These are phyloP conservation scores for Drosophila sp. DNA, from an alignment of 1,140 invertebrate species.

Conservation along the genomic window DNA sequence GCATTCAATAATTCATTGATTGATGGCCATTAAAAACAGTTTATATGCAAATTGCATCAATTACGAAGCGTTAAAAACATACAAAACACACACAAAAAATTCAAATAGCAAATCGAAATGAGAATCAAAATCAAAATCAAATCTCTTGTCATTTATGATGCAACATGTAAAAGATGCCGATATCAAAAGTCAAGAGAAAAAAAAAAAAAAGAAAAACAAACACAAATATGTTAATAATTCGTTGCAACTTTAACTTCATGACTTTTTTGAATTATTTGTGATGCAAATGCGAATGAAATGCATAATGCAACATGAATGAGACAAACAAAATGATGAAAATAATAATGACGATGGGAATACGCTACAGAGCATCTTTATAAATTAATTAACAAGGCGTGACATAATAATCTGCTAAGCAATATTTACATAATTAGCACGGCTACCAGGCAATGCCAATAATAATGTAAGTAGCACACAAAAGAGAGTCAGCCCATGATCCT, in stretches of 20 bases:
- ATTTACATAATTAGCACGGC: constrained; percentile 44
- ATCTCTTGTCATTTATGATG: constrained; percentile 45
- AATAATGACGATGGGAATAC: constrained; percentile 54
- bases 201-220: constrained; percentile 31
- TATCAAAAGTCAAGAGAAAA: constrained; percentile 10
- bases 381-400: constrained; percentile 79
- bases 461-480: constrained; percentile 21
- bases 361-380: constrained; percentile 48
- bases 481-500: background rate
- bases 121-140: constrained; percentile 40
- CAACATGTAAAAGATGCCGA: constrained; percentile 32
- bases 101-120: constrained; percentile 48
- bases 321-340: constrained; percentile 39
- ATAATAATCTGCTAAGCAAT: constrained; percentile 65
- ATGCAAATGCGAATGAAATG: constrained; percentile 67
- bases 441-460: constrained; percentile 13
- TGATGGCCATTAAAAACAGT: constrained; percentile 53
- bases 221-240: constrained; percentile 56
- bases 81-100: constrained; percentile 28
- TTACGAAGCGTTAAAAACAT: constrained; percentile 64
- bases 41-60: constrained; percentile 69
- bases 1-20: constrained; percentile 57
- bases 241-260: constrained; percentile 61
- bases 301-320: constrained; percentile 46
- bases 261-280: constrained; percentile 58